Percentiles rank a stretch among this genome's conserved stretches.
Evolutionary conservation across 2,113 vertebrate species (phyloP).

Genomic region (Pipra filicauda): DNA sequence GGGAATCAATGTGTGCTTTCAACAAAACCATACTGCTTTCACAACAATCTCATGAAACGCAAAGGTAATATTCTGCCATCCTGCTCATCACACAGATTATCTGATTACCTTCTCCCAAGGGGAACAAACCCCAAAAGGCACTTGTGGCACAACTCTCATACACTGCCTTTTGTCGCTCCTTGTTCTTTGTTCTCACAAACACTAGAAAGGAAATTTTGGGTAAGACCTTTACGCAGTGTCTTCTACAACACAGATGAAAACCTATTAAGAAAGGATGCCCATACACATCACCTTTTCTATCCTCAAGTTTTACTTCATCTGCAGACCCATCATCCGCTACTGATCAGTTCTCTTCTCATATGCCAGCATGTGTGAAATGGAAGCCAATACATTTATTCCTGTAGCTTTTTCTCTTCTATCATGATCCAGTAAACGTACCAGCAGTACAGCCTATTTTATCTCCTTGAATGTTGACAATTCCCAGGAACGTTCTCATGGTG

Average conservation of each 20-base stretch:
- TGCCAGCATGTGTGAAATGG: background rate
- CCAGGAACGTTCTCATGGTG: background rate
- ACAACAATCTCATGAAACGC: background rate
- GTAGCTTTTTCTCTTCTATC: background rate
- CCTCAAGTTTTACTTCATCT: background rate
- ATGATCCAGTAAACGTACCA: accelerated
- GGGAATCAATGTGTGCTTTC: background rate
- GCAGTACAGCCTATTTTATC: background rate
- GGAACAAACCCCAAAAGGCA: background rate
- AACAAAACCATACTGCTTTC: background rate
- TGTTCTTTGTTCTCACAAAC: background rate
- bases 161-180: background rate
- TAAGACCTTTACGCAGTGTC: background rate
- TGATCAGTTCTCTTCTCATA: background rate
- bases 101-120: background rate
- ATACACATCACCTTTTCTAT: background rate
- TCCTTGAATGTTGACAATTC: background rate
- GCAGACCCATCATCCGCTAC: background rate
- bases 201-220: background rate
- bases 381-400: background rate
- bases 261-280: background rate
- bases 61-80: background rate
- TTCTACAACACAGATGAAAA: background rate
- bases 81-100: accelerated
- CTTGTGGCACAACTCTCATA: background rate